Percentiles rank a stretch among this genome's conserved stretches.
Conservation (phyloP, 2,113 vertebrate species). For the Gobius niger region DNA sequence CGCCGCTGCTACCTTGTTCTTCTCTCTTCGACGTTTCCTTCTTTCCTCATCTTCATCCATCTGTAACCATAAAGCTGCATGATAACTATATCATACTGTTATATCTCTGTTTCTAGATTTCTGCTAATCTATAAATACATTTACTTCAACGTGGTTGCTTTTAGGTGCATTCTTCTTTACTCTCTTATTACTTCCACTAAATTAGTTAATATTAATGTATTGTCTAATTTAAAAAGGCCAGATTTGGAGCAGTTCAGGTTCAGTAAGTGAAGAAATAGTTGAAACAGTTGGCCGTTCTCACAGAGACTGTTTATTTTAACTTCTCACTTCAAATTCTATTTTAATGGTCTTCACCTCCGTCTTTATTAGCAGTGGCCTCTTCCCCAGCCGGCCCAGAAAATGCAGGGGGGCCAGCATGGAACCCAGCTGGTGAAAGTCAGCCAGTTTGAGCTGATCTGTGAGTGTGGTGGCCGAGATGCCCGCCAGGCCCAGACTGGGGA, state of each 20-base stretch:
- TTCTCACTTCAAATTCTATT: slow-evolving; percentile 3
- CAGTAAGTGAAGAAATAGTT: neutral
- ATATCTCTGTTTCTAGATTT: no score
- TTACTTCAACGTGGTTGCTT: neutral
- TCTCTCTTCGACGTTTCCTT: slow-evolving; percentile 92
- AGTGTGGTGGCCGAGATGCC: slow-evolving; percentile 89
- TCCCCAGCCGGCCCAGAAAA: slow-evolving; percentile 87
- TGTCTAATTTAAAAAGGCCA: neutral
- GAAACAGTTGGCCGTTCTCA: neutral
- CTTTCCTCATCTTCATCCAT: slow-evolving; percentile 91
- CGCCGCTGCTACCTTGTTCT: slow-evolving; percentile 95
- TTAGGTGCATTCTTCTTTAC: neutral
- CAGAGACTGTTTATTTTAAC: neutral
- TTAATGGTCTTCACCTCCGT: slow-evolving; percentile 79
- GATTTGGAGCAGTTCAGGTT: neutral
- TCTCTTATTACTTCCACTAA: neutral
- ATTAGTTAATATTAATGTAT: neutral
- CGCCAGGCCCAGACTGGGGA: slow-evolving; percentile 89
- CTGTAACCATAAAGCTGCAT: slow-evolving; percentile 64
- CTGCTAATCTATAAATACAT: neutral
- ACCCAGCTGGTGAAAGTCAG: slow-evolving; percentile 88
- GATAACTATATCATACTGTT: neutral
- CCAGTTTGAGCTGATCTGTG: slow-evolving; percentile 88
- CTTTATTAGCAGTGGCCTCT: slow-evolving; percentile 86
- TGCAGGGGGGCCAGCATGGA: slow-evolving; percentile 89